A percentile compares a stretch with the other conserved stretches of the same genome.
Evolutionary conservation across 2,797 vertebrate species (phyloP).

Genomic region (Cirrhinus molitorella): DNA sequence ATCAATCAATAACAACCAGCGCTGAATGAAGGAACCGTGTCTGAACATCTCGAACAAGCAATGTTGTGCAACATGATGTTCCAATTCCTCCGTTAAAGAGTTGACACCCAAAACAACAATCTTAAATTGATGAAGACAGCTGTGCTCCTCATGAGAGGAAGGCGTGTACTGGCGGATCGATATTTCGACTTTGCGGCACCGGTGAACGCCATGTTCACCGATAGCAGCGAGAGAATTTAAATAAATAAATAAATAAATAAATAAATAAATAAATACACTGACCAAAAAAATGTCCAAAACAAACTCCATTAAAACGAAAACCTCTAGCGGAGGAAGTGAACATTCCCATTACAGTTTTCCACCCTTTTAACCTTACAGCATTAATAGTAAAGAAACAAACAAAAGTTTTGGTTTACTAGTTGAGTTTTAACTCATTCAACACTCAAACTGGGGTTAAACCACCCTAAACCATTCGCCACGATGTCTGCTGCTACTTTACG

Average conservation of each 20-base stretch:
- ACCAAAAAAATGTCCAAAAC: neutral
- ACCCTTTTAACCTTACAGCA: neutral
- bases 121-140: neutral
- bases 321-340: neutral
- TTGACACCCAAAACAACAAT: neutral
- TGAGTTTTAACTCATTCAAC: neutral
- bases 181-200: neutral
- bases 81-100: neutral
- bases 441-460: neutral
- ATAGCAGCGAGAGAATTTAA: neutral
- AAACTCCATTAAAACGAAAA: neutral
- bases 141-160: neutral
- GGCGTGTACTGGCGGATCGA: constrained; percentile 6
- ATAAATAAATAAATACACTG: neutral
- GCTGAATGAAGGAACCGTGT: neutral
- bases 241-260: neutral
- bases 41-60: neutral
- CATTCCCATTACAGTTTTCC: neutral
- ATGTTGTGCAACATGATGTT: neutral
- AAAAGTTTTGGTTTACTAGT: neutral
- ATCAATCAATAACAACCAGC: constrained; percentile 16
- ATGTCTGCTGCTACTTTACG: constrained; percentile 17
- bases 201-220: no score
- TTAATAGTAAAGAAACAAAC: neutral
- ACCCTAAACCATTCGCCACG: constrained; percentile 22